A percentile compares a stretch with the other conserved stretches of the same genome.
These are phyloP conservation scores for Vireo griseus DNA, from an alignment of 2,797 vertebrate species.

Conservation along the genomic window DNA sequence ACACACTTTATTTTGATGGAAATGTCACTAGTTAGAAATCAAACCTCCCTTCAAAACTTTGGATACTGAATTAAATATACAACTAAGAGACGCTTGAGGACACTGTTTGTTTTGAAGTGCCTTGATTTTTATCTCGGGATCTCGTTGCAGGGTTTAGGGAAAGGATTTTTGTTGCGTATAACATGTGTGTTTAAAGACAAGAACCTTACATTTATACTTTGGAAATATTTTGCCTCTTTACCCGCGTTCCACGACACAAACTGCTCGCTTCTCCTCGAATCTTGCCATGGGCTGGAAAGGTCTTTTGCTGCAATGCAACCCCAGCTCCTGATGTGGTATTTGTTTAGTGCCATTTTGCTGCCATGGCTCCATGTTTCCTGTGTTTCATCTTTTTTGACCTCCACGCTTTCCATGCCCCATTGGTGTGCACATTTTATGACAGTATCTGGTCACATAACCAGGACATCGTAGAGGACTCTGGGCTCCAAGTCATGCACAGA, in stretches of 20 bases:
- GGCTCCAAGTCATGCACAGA: background rate
- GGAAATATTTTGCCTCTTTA: background rate
- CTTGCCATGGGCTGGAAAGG: background rate
- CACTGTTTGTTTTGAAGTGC: background rate
- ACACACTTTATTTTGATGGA: slow-evolving; percentile 26
- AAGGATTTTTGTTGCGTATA: background rate
- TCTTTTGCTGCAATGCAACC: background rate
- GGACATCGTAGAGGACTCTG: background rate
- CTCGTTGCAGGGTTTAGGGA: background rate
- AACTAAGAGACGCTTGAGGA: background rate
- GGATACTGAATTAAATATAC: slow-evolving; percentile 26
- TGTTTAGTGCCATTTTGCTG: background rate
- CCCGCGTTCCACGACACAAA: background rate
- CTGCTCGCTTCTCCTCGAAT: background rate
- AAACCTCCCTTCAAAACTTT: background rate
- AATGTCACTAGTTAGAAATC: slow-evolving; percentile 3
- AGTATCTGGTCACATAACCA: background rate
- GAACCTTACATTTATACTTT: background rate
- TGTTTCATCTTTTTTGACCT: background rate
- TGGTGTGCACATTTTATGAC: background rate
- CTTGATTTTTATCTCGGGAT: background rate
- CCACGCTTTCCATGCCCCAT: rapidly evolving
- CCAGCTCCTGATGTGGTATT: rapidly evolving
- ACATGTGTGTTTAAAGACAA: background rate
- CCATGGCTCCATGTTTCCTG: background rate